These are phyloP conservation scores for Paguma larvata DNA, from an alignment of 2,797 vertebrate genomes.

Conservation along the genomic window DNA sequence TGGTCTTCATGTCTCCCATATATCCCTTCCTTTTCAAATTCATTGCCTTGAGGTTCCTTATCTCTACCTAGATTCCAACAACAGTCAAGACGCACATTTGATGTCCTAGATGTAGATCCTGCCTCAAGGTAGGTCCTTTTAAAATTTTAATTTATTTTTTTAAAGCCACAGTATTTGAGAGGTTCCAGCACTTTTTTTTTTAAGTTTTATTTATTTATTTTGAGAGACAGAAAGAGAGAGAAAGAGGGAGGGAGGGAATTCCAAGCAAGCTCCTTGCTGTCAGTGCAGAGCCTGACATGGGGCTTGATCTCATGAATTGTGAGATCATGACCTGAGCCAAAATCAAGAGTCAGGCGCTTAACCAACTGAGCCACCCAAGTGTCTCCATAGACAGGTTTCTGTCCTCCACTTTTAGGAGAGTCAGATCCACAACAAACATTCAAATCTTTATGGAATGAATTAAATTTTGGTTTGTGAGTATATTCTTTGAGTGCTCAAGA, in stretches of 20 bases:
- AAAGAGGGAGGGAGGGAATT: no score
- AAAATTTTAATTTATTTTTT: background rate
- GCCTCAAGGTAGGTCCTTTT: background rate
- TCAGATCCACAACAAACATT: background rate
- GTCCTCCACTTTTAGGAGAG: background rate
- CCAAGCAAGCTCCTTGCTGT: no score
- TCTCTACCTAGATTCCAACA: background rate
- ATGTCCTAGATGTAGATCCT: background rate
- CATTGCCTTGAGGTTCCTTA: background rate
- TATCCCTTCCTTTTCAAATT: background rate
- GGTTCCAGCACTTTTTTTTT: no score
- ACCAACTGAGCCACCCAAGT: no score
- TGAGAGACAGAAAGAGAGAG: no score
- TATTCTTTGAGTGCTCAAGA: background rate
- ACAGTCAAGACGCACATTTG: background rate
- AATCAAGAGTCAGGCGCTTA: no score
- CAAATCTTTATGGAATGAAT: background rate
- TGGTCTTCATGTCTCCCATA: background rate
- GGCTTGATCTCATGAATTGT: no score
- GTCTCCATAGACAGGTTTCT: background rate
- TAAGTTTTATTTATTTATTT: no score
- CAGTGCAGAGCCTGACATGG: no score
- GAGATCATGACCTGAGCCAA: no score
- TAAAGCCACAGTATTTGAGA: no score
- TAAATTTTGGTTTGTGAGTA: background rate